Conservation (phyloP, 1,140 invertebrate genomes). For the Araneus ventricosus region DNA sequence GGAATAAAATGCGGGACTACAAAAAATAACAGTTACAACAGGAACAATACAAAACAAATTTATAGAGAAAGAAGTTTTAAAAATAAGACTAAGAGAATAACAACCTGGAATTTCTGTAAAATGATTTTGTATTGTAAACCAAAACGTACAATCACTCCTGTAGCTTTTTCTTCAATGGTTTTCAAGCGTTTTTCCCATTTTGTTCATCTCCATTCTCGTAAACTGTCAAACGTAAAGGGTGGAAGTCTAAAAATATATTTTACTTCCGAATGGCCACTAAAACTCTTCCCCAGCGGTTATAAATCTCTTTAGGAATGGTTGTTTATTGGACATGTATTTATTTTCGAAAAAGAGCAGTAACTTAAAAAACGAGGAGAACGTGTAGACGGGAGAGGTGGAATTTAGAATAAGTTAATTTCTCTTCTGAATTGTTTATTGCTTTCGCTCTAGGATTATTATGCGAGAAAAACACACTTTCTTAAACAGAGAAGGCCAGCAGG, state of each 20-base stretch:
- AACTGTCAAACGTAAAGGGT: neutral
- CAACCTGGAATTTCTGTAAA: neutral
- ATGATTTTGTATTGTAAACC: neutral
- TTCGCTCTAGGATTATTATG: neutral
- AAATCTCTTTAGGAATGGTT: constrained; percentile 21
- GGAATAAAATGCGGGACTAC: too few species aligned
- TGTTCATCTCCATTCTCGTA: neutral
- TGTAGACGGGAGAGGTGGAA: neutral
- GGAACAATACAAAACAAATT: too few species aligned
- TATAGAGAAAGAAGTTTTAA: too few species aligned
- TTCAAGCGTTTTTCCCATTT: neutral
- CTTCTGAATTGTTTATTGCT: neutral
- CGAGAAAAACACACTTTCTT: neutral
- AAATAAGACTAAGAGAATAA: neutral
- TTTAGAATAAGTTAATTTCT: constrained; percentile 10
- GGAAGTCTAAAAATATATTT: constrained; percentile 47
- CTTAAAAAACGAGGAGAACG: neutral
- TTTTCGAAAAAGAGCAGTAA: constrained; percentile 32
- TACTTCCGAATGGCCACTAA: neutral
- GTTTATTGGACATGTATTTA: constrained; percentile 41
- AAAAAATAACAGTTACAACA: too few species aligned
- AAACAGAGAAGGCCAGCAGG: too few species aligned
- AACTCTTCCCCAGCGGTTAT: neutral
- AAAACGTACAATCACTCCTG: neutral
- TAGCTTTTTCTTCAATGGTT: neutral